Percentiles rank a stretch among this genome's conserved stretches.
Evolutionary conservation across 2,797 vertebrate species (phyloP).

Genomic region (Myotis pilosus): DNA sequence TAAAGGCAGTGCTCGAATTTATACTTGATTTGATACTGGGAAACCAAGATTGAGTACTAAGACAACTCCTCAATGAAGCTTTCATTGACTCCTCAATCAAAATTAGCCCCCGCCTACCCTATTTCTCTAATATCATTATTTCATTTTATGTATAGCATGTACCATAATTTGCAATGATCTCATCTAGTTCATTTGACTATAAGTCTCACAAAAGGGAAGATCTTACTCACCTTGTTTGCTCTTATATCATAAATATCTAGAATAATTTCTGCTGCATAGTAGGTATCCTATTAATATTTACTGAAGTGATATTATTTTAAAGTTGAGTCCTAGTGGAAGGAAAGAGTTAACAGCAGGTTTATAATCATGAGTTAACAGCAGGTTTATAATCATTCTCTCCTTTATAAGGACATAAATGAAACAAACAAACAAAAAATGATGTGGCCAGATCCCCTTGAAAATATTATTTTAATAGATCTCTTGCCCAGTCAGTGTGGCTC

Average conservation of each 20-base stretch:
- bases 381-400: not conserved
- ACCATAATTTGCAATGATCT: not conserved
- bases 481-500: not conserved
- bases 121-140: not conserved
- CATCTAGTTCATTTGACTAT: not conserved
- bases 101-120: not conserved
- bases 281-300: not conserved
- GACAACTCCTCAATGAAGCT: not conserved
- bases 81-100: not conserved
- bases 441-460: slow-evolving; percentile 2
- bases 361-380: not conserved
- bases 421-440: not conserved
- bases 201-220: not conserved
- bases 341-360: not conserved
- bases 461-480: not conserved
- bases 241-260: not conserved
- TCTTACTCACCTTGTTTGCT: not conserved
- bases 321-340: not conserved
- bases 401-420: not conserved
- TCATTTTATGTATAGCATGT: not conserved
- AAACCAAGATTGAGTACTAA: not conserved
- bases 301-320: not conserved
- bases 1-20: not conserved
- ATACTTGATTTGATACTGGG: not conserved
- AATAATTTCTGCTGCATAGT: not conserved